Evolutionary conservation across 1,140 invertebrate species (phyloP).

Genomic region (Yoshiicerus persimilis): DNA sequence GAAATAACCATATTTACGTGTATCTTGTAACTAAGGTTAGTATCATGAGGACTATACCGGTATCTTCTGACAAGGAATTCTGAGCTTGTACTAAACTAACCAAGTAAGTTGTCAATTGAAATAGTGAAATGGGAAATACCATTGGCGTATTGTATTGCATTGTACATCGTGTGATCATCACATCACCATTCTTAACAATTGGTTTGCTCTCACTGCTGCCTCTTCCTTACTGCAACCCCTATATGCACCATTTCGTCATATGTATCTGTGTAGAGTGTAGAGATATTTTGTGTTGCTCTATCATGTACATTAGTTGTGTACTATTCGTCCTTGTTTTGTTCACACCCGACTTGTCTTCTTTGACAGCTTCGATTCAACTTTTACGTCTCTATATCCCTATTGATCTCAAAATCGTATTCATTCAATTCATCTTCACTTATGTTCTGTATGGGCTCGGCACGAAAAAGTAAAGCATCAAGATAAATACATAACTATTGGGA

Average conservation of each 20-base stretch:
- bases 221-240: not conserved
- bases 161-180: not conserved
- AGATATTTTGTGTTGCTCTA: not conserved
- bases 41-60: not conserved
- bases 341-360: not conserved
- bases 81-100: not conserved
- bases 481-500: not conserved
- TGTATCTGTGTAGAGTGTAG: not conserved
- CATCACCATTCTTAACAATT: not conserved
- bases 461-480: not conserved
- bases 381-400: conserved; percentile 9
- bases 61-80: not conserved
- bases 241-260: not conserved
- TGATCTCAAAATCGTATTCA: not conserved
- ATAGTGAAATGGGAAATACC: conserved; percentile 5
- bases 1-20: not conserved
- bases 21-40: not conserved
- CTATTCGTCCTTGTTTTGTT: not conserved
- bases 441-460: not conserved
- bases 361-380: conserved; percentile 2
- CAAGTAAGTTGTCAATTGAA: not conserved
- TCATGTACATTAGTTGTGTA: not conserved
- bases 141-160: not conserved
- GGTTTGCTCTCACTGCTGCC: not conserved
- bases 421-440: conserved; percentile 20